Conservation (phyloP, 2,797 vertebrate species). For the Babyrousa celebensis region DNA sequence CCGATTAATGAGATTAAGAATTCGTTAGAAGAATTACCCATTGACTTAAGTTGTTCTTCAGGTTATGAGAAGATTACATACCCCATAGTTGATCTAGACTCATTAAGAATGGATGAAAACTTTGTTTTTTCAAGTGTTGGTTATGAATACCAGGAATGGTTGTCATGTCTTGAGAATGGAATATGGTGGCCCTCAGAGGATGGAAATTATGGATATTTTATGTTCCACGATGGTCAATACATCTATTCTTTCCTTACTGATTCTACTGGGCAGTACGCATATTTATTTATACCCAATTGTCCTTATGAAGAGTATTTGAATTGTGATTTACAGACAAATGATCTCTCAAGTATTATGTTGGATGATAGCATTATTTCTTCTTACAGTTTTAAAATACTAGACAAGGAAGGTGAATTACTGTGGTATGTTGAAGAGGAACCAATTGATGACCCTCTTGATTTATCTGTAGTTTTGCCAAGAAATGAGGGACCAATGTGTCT, state of each 20-base stretch:
- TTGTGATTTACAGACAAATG: conserved; percentile 89
- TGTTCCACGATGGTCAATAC: conserved; percentile 97
- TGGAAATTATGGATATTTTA: conserved; percentile 97
- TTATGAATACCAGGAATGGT: conserved; percentile 97
- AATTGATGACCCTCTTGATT: conserved; percentile 94
- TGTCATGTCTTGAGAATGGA: conserved; percentile 95
- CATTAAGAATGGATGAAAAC: conserved; percentile 91
- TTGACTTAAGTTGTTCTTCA: conserved; percentile 92
- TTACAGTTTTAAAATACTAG: conserved; percentile 97
- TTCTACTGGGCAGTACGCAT: conserved; percentile 95
- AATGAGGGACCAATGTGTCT: conserved; percentile 96
- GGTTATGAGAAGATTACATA: conserved; percentile 88
- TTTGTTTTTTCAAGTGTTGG: conserved; percentile 92
- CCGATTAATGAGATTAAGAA: conserved; percentile 89
- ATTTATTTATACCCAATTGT: conserved; percentile 94
- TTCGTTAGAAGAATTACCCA: conserved; percentile 90
- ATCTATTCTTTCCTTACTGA: conserved; percentile 98
- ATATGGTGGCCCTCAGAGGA: conserved; percentile 98
- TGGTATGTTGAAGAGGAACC: conserved; percentile 94
- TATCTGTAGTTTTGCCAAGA: conserved; percentile 95
- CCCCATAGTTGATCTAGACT: conserved; percentile 88
- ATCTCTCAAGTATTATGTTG: conserved; percentile 91
- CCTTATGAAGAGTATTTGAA: conserved; percentile 91
- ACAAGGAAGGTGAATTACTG: conserved; percentile 95
- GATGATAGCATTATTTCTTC: conserved; percentile 94